Base-by-base conservation (phyloP, 2,113 vertebrate genomes). In the Equus quagga region DNA sequence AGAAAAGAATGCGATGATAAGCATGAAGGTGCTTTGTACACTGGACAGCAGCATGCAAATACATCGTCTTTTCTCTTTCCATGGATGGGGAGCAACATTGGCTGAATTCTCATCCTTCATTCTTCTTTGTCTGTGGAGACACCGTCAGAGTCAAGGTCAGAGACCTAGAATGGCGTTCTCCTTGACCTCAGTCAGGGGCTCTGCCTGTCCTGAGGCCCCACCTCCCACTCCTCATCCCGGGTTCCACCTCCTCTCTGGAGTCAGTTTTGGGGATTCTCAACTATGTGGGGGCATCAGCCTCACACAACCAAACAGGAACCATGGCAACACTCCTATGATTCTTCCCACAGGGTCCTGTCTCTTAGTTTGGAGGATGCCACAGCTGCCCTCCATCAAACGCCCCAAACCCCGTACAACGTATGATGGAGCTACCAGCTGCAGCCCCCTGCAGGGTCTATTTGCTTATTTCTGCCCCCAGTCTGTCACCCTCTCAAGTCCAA, bases 221-320 rank as follows among this genome's bases (percentile, higher is more conserved):
- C 64, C 26, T 33, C 70, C 33, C 62, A 73, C 0, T 15, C 60
- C 10, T 28, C 36, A 60, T 41, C 51, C n/a, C 41, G 76, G 58
- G 33, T 89, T 64, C 44, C 11, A 85, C 67, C 44, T 69, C 44
- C 56, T 36, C 31, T 89, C 56, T 76, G 56, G 17, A 65, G 7
- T 75, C 90, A 80, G 24, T 41, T 18, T 90, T 26, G 87, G 79
- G 51, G 41, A 51, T 41, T 90, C 79, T 90, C 41, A 67, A 8
- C 21, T 67, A 21, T 0, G 6, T 44, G 44, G 31, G n/a, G 75
- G 28, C 36, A 10, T 13, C 49, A 64, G 41, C 26, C 17, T 75
- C 78, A 76, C 51, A 58, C 9, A 84, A 49, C 67, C 69, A 67
- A 83, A 58, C 56, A 76, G 83, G 58, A 64, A 46, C 26, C 49